Base-by-base conservation (phyloP, 2,888 invertebrate species). In the Harpalus rufipes region DNA sequence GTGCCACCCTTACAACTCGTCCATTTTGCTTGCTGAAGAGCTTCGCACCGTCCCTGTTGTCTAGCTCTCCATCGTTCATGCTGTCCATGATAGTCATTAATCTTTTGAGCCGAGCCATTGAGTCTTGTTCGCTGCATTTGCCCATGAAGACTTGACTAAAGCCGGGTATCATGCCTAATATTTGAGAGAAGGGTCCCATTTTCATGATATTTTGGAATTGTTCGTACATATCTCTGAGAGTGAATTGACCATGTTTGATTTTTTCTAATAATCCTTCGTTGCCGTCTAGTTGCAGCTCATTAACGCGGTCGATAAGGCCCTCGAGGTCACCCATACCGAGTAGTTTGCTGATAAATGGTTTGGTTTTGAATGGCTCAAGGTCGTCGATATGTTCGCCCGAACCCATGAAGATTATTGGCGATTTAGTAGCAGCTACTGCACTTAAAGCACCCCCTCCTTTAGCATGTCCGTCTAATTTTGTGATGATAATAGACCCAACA, bases 81-180 rank as follows among this genome's bases (percentile, higher is more conserved):
- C 98, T 98, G 91, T 99, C 99, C 99, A 99, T 99, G 89, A 99
- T 99, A 18, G 99, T 99, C 99, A 99, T 99, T 86, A 99, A 94
- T 87, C 96, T 95, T 92, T 99, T 99, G 87, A 99, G 93, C 87
- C 99, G 94, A 0, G 97, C 96, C 96, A 98, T 98, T 0, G 99
- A 99, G 91, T 99, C 99, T 91, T 99, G 98, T 91, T 99, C 99
- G 89, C 97, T 98, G 78, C 99, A 99, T 93, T 99, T 99, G 8
- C 98, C 96, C 95, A 99, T 96, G 89, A 99, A 97, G 90, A 99
- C 99, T 93, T 97, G 97, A 88, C 97, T 98, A 90, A 99, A 99
- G 2, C 99, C 99, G 85, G 99, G 99, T 89, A 99, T 99, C 99
- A 99, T 99, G 68, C 98, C 98, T 97, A 98, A 90, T 51, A 99